phyloP scores from a whole-genome alignment of 2,888 invertebrate genomes.

The Anagyrus pseudococci region DNA sequence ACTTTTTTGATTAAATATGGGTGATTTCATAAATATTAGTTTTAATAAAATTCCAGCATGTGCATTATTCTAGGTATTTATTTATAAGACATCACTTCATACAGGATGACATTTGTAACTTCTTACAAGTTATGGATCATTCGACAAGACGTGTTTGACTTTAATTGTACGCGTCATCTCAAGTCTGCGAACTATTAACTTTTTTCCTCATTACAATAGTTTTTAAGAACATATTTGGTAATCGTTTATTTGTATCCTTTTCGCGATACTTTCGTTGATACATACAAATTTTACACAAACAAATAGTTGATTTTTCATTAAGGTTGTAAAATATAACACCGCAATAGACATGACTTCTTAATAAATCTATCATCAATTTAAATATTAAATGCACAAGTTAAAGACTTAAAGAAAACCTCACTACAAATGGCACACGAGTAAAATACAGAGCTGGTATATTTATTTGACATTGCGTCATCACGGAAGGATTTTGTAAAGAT shows the following conservation, averaged over 20 bases:
- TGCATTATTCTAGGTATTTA: constrained; percentile 26
- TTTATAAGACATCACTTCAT: constrained; percentile 34
- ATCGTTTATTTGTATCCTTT: constrained; percentile 14
- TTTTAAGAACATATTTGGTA: no score
- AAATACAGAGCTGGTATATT: constrained; percentile 27
- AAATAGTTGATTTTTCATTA: constrained; percentile 28
- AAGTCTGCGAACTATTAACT: no score
- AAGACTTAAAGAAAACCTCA: constrained; percentile 28
- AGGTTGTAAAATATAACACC: constrained; percentile 36
- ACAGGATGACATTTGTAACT: constrained; percentile 29
- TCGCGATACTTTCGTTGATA: constrained; percentile 26
- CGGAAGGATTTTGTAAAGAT: no score
- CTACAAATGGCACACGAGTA: constrained; percentile 35
- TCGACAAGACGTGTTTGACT: no score
- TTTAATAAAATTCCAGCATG: no score
- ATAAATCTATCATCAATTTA: constrained; percentile 27
- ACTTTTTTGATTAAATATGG: no score
- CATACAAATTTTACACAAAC: constrained; percentile 26
- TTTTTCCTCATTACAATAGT: no score
- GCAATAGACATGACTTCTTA: constrained; percentile 27
- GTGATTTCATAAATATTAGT: background rate
- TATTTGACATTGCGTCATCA: constrained; percentile 1
- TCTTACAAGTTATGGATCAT: constrained; percentile 25
- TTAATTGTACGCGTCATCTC: no score
- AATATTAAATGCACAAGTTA: constrained; percentile 28